Base-by-base conservation (phyloP, 2,888 invertebrate species). In the Acanthosepion esculentum region DNA sequence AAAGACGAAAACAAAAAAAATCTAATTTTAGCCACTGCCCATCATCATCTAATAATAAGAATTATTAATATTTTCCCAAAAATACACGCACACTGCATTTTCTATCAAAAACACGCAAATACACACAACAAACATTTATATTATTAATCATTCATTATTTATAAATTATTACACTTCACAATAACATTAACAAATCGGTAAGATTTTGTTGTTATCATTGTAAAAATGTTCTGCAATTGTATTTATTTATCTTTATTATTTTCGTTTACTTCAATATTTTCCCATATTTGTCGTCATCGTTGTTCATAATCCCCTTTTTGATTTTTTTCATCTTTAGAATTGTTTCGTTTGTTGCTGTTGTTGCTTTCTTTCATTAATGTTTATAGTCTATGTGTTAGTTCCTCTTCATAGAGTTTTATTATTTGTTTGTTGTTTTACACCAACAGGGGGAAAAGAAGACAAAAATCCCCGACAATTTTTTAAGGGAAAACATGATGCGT, bases 131-230 rank as follows among this genome's bases (percentile, higher is more conserved):
- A 78, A 78, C 78, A 78, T 78, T 78, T 78, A n/a, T 78, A n/a
- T 26, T 26, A 26, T 26, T 64, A 26, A 64, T 7, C 26, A 64
- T 23, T 64, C 2, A 26, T 64, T 64, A 64, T 41, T 41, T 41
- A 41, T 41, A 41, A 41, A 41, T 26, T 64, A 78, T 78, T 15
- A 78, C n/a, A 78, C n/a, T 78, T 78, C 78, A 29, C 78, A 78
- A 78, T 78, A 78, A 78, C n/a, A 78, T n/a, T 78, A 78, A 78
- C 78, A 78, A 78, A n/a, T 78, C 78, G 78, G 78, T 78, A 78
- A 78, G 78, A 78, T 78, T 78, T 78, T 78, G n/a, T 78, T 78
- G 78, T 78, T 78, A 78, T 78, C 78, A 33, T 78, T 78, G 78
- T 78, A 78, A 78, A 78, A n/a, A 78, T 78, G n/a, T 78, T 78